Base-by-base conservation (phyloP, 1,140 invertebrate species). In the Trigoniulus corallinus region DNA sequence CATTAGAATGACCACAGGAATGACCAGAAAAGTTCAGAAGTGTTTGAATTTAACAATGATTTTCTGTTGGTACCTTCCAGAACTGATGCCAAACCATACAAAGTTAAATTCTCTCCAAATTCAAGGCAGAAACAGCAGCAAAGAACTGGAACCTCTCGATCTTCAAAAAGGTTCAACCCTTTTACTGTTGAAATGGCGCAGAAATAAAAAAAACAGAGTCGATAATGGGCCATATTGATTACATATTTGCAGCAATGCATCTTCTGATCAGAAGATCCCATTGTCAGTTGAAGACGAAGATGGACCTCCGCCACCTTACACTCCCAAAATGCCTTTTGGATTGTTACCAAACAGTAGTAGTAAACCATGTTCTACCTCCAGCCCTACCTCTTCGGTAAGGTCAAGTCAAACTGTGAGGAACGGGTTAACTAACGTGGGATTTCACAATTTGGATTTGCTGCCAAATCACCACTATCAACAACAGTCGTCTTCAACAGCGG, bases 81-180 rank as follows among this genome's bases (percentile, higher is more conserved):
- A 47, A 46, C 53, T 54, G 77, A 84, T 65, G 66, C 67, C 23
- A 56, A 56, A 52, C 48, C 51, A 18, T 42, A 52, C 46, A 51
- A 56, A 54, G 57, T 56, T n/a, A 60, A 56, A 25, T 56, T 52
- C 52, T 57, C 25, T 29, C 45, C 44, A 48, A 18, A 21, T 12
- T 47, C 48, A 42, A 26, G 52, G 37, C 27, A 53, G 47, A 25
- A 42, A n/a, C 48, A 53, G 51, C 24, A 44, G 39, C 22, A 41
- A 48, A 39, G 18, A n/a, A n/a, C n/a, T 29, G 12, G 15, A 7
- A 34, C 15, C 29, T 7, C 15, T 34, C 29, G 29, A 7, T 34
- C 29, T 34, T 34, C 15, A 34, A 7, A 7, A 34, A 34, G 29
- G 15, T 7, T 34, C 7, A 7, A 7, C 29, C 15, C 29, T 15